Evolutionary conservation across 2,888 invertebrate species (phyloP).

Genomic region (Sycophila texana): DNA sequence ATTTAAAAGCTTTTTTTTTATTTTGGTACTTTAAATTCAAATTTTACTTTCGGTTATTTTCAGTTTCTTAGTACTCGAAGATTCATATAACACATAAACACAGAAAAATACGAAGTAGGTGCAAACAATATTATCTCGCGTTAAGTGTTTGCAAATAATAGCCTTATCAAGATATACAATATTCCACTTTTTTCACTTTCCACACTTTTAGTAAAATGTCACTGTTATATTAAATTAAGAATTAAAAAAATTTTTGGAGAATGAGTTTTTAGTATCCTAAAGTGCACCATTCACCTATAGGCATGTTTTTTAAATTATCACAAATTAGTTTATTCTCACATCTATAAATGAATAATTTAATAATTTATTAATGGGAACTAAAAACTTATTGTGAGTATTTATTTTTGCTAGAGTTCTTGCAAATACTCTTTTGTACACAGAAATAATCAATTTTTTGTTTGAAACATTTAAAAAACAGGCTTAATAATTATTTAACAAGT

Average conservation of each 20-base stretch:
- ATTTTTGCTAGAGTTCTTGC: not conserved
- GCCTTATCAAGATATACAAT: constrained; percentile 28
- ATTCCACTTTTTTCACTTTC: constrained; percentile 38
- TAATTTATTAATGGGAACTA: not conserved
- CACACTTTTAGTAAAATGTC: constrained; percentile 42
- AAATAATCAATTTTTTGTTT: no score
- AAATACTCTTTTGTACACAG: not conserved
- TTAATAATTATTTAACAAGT: not conserved
- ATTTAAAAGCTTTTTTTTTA: not conserved
- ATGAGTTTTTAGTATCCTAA: constrained; percentile 38
- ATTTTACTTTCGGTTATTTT: constrained; percentile 66
- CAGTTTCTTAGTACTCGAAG: constrained; percentile 72
- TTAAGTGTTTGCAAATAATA: constrained; percentile 53
- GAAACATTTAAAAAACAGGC: no score
- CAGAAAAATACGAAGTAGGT: constrained; percentile 68
- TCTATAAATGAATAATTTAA: not conserved
- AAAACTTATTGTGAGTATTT: constrained; percentile 21
- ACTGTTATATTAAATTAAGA: no score
- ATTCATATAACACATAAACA: constrained; percentile 67
- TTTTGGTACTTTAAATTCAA: constrained; percentile 51
- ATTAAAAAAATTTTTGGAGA: constrained; percentile 8
- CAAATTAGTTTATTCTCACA: constrained; percentile 2
- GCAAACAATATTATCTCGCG: constrained; percentile 60
- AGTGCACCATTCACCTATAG: constrained; percentile 5
- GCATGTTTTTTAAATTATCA: constrained; percentile 18